Conservation (phyloP, 2,888 invertebrate species). For the Eristalinus aeneus region DNA sequence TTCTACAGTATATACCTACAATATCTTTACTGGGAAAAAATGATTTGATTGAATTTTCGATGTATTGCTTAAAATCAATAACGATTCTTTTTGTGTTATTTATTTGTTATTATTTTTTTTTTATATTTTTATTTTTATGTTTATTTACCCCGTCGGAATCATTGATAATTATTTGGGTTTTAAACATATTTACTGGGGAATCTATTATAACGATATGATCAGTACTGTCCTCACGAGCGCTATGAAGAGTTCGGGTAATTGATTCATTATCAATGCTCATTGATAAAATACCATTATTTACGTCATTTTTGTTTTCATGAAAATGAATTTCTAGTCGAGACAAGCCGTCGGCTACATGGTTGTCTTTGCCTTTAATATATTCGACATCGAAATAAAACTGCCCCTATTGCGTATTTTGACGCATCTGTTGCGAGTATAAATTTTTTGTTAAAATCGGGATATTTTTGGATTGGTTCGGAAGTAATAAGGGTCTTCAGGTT, state of each 20-base stretch:
- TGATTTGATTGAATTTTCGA: no score
- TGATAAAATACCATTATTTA: no score
- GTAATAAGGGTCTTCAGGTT: conserved; percentile 11
- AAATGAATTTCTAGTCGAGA: no score
- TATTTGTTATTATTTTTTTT: no score
- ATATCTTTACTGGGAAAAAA: no score
- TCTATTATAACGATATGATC: neutral
- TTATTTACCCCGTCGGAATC: neutral
- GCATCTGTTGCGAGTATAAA: conserved; percentile 15
- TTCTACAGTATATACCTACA: no score
- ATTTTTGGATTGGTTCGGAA: neutral
- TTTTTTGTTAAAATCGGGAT: conserved; percentile 13
- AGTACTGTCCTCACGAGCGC: conserved; percentile 1
- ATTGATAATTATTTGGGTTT: conserved; percentile 1
- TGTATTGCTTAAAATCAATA: no score
- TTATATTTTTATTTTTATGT: no score
- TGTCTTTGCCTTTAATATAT: neutral
- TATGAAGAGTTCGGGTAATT: neutral
- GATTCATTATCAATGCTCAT: no score
- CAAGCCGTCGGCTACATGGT: no score
- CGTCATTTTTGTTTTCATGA: neutral
- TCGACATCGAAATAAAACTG: neutral
- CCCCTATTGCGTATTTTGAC: conserved; percentile 7
- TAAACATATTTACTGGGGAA: conserved; percentile 4
- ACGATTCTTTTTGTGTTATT: no score